Conservation (phyloP, 2,888 invertebrate species). For the Papilio gigon region DNA sequence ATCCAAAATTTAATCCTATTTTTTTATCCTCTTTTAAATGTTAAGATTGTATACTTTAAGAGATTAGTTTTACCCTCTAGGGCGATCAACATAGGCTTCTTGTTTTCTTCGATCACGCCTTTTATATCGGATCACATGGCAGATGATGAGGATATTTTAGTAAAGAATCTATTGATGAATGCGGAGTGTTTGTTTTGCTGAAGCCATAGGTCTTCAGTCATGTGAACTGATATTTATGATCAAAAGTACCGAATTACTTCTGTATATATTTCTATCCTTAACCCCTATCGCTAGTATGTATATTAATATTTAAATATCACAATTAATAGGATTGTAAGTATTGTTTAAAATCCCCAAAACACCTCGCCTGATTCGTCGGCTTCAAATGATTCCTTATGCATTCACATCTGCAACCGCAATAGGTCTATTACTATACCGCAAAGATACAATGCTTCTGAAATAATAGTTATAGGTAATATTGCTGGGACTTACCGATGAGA, state of each 20-base stretch:
- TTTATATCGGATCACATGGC: constrained; percentile 35
- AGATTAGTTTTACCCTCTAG: constrained; percentile 61
- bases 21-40: constrained; percentile 81
- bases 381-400: neutral
- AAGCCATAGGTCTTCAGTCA: neutral
- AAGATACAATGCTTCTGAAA: neutral
- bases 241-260: constrained; percentile 64
- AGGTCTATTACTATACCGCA: neutral
- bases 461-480: neutral
- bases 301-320: constrained; percentile 39
- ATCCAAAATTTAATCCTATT: constrained; percentile 81
- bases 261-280: constrained; percentile 53
- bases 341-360: neutral
- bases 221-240: constrained; percentile 47
- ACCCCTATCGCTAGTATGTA: constrained; percentile 41
- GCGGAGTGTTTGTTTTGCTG: neutral
- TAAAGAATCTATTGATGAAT: constrained; percentile 43
- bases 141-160: constrained; percentile 41
- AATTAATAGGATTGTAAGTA: constrained; percentile 25
- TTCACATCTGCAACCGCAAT: neutral
- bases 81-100: constrained; percentile 78
- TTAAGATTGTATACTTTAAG: constrained; percentile 77
- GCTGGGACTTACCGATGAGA: constrained; percentile 49
- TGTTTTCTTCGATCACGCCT: constrained; percentile 75
- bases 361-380: constrained; percentile 22